A percentile compares a stretch with the other conserved stretches of the same genome.
Evolutionary conservation across 2,113 vertebrate species (phyloP).

Genomic region (Pycnonotus jocosus): DNA sequence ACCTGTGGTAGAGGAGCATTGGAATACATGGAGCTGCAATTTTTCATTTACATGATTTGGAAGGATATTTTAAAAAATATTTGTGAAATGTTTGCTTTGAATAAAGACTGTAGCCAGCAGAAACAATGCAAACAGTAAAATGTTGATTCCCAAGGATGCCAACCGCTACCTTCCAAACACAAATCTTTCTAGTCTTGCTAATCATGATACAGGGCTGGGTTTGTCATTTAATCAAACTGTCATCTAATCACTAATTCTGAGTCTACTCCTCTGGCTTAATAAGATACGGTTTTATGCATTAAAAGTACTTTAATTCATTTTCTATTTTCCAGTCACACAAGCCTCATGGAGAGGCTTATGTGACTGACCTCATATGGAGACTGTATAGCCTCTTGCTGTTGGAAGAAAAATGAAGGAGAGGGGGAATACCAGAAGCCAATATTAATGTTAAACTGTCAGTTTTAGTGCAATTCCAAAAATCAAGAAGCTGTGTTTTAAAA

Average conservation of each 20-base stretch:
- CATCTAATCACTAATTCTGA: constrained; percentile 10
- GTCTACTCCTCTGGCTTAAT: not conserved
- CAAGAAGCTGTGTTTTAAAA: not conserved
- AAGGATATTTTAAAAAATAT: not conserved
- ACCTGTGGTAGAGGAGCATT: not conserved
- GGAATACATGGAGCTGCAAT: not conserved
- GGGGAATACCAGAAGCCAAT: not conserved
- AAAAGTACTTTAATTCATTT: not conserved
- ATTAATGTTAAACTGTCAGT: not conserved
- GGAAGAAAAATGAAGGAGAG: not conserved
- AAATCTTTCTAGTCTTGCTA: constrained; percentile 32
- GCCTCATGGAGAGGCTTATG: not conserved
- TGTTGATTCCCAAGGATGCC: constrained; percentile 62
- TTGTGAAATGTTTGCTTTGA: not conserved
- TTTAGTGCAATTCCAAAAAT: not conserved
- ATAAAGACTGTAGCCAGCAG: not conserved
- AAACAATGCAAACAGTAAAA: constrained; percentile 1
- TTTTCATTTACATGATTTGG: not conserved
- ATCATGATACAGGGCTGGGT: not conserved
- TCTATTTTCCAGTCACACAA: not conserved
- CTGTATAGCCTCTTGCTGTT: not conserved
- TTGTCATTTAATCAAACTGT: constrained; percentile 13
- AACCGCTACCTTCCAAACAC: not conserved
- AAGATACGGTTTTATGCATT: not conserved
- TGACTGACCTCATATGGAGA: not conserved